Base-by-base conservation (phyloP, 2,888 invertebrate species). In the Leptura quadrifasciata region DNA sequence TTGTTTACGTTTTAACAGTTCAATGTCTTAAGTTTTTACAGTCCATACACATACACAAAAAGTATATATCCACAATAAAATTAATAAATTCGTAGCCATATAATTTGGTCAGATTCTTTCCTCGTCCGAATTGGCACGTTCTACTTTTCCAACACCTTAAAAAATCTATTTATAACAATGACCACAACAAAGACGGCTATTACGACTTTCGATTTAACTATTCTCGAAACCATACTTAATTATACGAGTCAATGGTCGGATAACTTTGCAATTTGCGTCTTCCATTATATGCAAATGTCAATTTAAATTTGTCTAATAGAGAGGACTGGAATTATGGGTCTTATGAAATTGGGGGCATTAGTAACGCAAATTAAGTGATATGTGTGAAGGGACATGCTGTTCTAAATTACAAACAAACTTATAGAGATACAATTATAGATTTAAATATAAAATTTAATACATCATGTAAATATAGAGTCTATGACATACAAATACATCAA, bases 201-300 rank as follows among this genome's bases (percentile, higher is more conserved):
- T 63, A 18, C 17, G 20, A 63, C 63, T 63, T 63, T 63, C 63
- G 35, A 63, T 63, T 35, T 17, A 24, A 61, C n/a, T 27, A 58
- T 58, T 17, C 39, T 58, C 35, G 39, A 20, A 39, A 58, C 39
- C 39, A 39, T 39, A 58, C 69, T 35, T 69, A 69, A 69, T 58
- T 58, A 24, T 39, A 18, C 58, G 69, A 58, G 69, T 69, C 57
- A 54, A 69, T 21, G 31, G 17, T 69, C 69, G 69, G 35, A 58
- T 24, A 69, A 69, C 58, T 58, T 69, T 58, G 69, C 31, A 69
- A 69, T 57, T 69, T 58, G 10, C 31, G 17, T 69, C 69, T 69
- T 58, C 69, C 6, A 69, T 69, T 69, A 69, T 69, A 69, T 69
- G 69, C 58, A 69, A 69, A 69, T 69, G 58, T 69, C 58, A 69